These are phyloP conservation scores for Strix aluco DNA, from an alignment of 2,113 vertebrate species.

Conservation along the genomic window DNA sequence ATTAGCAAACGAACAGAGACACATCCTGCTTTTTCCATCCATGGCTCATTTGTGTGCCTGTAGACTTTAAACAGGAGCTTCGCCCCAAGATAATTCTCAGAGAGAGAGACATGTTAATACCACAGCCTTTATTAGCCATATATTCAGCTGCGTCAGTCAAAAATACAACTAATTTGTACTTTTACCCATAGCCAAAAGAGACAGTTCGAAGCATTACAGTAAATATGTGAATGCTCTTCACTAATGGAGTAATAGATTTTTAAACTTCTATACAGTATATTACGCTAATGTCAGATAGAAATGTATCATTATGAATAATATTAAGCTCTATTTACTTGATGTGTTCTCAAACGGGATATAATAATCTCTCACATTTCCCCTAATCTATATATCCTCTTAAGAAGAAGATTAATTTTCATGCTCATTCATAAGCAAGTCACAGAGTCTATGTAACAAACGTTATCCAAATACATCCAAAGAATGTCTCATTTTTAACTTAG, in stretches of 20 bases:
- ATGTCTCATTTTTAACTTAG: background rate
- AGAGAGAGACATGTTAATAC: background rate
- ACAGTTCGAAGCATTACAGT: background rate
- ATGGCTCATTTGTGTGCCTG: background rate
- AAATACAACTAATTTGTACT: background rate
- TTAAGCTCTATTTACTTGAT: slow-evolving; percentile 24
- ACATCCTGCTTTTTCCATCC: background rate
- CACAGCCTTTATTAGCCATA: background rate
- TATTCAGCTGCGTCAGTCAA: background rate
- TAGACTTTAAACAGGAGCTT: background rate
- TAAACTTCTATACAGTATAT: slow-evolving; percentile 9
- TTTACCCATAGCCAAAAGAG: background rate
- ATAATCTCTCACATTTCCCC: slow-evolving; percentile 29
- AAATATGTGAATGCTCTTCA: background rate
- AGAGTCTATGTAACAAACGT: background rate
- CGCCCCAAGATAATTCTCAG: background rate
- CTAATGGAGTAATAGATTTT: background rate
- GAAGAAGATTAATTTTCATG: slow-evolving; percentile 36
- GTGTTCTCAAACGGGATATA: slow-evolving; percentile 2
- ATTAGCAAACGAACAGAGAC: background rate
- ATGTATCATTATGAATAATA: background rate
- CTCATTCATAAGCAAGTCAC: slow-evolving; percentile 40
- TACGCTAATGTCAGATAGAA: slow-evolving; percentile 4
- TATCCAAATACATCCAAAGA: background rate
- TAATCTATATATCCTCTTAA: slow-evolving; percentile 43